Evolutionary conservation across 2,888 invertebrate species (phyloP), one percentile per base, ranked within the genome.

Genomic region (Exocentrus adspersus): DNA sequence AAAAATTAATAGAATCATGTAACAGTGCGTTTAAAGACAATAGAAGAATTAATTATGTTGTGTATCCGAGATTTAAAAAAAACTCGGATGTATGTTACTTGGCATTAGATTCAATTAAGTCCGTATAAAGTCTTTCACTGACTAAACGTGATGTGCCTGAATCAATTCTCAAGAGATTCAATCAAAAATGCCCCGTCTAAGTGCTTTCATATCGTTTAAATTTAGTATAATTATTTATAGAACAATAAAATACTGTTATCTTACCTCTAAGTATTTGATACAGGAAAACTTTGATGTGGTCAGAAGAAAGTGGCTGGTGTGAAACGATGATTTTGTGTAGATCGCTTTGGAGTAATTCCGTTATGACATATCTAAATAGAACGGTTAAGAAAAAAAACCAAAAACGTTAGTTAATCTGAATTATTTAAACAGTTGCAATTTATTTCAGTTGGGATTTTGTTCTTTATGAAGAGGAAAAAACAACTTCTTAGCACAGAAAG

Each of bases 241-340:
- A n/a, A n/a, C n/a, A n/a, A 28, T 21, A 28, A 12, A 12, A 21
- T n/a, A 9, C 12, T 2, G 14, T 10, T 28, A 20, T 78, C 90
- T 89, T 81, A 92, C 98, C 98, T 88, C 99, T 90, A 79, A 99
- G 90, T 85, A 99, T 98, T 88, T 99, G 99, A 86, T 99, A 99
- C 79, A 99, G 93, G 90, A 99, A 99, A 86, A 99, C 98, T 91
- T 99, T 99, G 86, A 99, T 97, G 89, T 99, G 99, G 87, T 99
- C 99, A 74, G 97, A 91, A 78, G 98, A 97, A 76, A 99, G 92
- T 80, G 97, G 97, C 85, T 99, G 99, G 73, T 98, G 97, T 77
- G 98, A 98, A 78, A 99, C 98, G 85, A 99, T 99, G 84, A 99
- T 99, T 89, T 98, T 98, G 88, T 99, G 99, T 79, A 99, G 90